A percentile compares a stretch with the other conserved stretches of the same genome.
phyloP scores from a whole-genome alignment of 2,888 invertebrate species.

The Campopleginae sp. region DNA sequence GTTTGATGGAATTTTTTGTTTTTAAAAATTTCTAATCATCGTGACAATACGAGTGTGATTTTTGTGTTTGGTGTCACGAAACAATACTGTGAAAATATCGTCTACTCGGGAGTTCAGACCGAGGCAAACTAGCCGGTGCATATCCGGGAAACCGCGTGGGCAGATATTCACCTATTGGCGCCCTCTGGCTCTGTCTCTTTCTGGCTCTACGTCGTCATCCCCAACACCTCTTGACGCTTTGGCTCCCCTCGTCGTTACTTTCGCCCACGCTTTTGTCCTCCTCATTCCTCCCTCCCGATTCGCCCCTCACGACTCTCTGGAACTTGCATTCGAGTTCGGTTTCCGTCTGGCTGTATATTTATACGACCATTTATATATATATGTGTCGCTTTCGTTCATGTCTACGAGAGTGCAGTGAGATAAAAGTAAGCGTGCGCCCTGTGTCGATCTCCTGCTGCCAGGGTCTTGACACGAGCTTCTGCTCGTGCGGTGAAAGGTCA shows the following conservation, averaged over 20 bases:
- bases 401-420: conserved; percentile 7
- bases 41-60: neutral
- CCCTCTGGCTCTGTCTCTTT: conserved; percentile 62
- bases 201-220: conserved; percentile 38
- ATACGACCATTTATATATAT: neutral
- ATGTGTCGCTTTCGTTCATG: conserved; percentile 40
- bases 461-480: conserved; percentile 63
- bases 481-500: conserved; percentile 61
- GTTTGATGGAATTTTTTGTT: neutral
- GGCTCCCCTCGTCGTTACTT: conserved; percentile 40
- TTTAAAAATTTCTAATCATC: neutral
- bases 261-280: conserved; percentile 65
- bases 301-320: neutral
- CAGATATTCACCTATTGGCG: conserved; percentile 74
- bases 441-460: conserved; percentile 45
- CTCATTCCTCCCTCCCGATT: neutral
- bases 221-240: conserved; percentile 31
- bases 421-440: conserved; percentile 34
- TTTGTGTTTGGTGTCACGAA: neutral
- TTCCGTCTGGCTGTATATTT: conserved; percentile 23
- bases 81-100: conserved; percentile 58
- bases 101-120: conserved; percentile 72
- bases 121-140: conserved; percentile 75
- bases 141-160: conserved; percentile 78
- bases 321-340: conserved; percentile 45